phyloP scores from a whole-genome alignment of 2,797 vertebrate species.

The Garrulus glandarius region DNA sequence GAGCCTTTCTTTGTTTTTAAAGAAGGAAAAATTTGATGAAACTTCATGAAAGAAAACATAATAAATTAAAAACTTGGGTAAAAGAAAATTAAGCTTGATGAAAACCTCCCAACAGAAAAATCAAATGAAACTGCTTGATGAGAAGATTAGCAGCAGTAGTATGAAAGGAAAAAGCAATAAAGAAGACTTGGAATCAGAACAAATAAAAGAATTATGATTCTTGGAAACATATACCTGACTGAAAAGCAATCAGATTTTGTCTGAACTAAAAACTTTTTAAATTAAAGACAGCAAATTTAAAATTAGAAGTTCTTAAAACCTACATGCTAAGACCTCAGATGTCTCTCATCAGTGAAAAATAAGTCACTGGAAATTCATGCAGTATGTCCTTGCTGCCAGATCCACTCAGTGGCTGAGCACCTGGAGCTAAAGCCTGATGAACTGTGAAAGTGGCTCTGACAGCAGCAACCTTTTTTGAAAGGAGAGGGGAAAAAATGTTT shows the following conservation, averaged over 20 bases:
- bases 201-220: conserved; percentile 23
- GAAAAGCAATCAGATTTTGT: conserved; percentile 13
- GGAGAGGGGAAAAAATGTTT: not conserved
- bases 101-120: conserved; percentile 14
- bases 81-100: conserved; percentile 7
- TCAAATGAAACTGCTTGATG: not conserved
- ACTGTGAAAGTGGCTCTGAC: not conserved
- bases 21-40: not conserved
- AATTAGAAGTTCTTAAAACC: not conserved
- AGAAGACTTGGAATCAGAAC: not conserved
- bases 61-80: not conserved
- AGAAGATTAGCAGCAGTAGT: conserved; percentile 16
- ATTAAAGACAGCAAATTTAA: not conserved
- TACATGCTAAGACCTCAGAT: not conserved
- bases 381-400: not conserved
- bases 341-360: not conserved
- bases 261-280: not conserved
- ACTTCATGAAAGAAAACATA: not conserved
- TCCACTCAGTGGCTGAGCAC: not conserved
- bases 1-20: not conserved
- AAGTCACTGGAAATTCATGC: not conserved
- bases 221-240: not conserved
- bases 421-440: not conserved
- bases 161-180: conserved; percentile 42
- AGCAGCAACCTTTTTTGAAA: not conserved